A percentile compares a stretch with the other conserved stretches of the same genome.
Conservation (phyloP, 2,113 vertebrate genomes). For the Rhabdomys dilectus region DNA sequence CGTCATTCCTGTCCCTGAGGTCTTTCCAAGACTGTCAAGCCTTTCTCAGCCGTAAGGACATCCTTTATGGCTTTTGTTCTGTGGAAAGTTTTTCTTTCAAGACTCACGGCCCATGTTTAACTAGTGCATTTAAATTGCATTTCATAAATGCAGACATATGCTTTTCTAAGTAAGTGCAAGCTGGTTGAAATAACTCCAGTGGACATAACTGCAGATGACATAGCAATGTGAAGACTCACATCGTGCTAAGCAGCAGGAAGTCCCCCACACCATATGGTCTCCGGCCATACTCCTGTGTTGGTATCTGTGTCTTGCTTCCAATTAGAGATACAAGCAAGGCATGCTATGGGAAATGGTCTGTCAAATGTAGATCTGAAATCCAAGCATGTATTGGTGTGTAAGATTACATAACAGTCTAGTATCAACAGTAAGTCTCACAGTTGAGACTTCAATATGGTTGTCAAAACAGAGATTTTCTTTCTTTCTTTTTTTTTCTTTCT, state of each 20-base stretch:
- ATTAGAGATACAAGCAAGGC: not conserved
- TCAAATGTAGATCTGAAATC: conserved; percentile 1
- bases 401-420: not conserved
- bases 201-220: not conserved
- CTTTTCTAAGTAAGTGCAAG: not conserved
- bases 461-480: not conserved
- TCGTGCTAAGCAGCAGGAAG: not conserved
- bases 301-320: conserved; percentile 8
- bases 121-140: not conserved
- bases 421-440: not conserved
- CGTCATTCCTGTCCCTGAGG: conserved; percentile 75
- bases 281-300: not conserved
- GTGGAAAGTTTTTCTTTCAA: not conserved
- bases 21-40: not conserved
- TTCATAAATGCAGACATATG: not conserved
- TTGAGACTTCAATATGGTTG: not conserved
- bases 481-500: not conserved
- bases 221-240: not conserved
- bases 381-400: not conserved
- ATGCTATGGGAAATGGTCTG: not conserved
- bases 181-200: not conserved
- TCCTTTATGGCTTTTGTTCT: not conserved
- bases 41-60: not conserved
- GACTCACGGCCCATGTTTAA: not conserved
- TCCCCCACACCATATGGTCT: not conserved